These are phyloP conservation scores for Malacosoma neustria DNA, from an alignment of 2,888 invertebrate genomes.

Conservation along the genomic window DNA sequence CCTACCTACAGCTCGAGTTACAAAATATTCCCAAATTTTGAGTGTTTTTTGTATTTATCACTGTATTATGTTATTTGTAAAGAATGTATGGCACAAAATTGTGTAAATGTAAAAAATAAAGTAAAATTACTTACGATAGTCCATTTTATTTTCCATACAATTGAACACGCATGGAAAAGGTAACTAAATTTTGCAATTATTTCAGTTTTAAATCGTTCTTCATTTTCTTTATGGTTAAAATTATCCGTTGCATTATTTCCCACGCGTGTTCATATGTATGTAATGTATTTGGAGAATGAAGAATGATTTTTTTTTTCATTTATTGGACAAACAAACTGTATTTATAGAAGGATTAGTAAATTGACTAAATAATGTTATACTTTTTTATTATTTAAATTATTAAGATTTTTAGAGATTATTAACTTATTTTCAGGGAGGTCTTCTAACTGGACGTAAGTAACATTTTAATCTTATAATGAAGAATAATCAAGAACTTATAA, in stretches of 20 bases:
- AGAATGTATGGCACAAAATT: no score
- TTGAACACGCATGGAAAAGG: slow-evolving; percentile 49
- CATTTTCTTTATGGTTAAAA: slow-evolving; percentile 35
- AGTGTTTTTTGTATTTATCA: no score
- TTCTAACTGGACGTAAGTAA: slow-evolving; percentile 28
- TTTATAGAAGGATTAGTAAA: no score
- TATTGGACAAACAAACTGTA: no score
- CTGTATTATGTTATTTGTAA: no score
- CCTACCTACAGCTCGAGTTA: slow-evolving; percentile 13
- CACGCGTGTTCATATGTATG: slow-evolving; percentile 53
- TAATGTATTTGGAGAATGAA: slow-evolving; percentile 47
- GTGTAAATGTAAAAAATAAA: slow-evolving; percentile 30
- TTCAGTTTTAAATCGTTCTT: slow-evolving; percentile 36
- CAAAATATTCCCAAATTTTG: no score
- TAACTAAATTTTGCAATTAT: no score
- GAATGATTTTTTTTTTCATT: slow-evolving; percentile 28
- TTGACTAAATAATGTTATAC: not conserved
- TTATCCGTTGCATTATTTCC: slow-evolving; percentile 3
- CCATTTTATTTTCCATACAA: slow-evolving; percentile 25
- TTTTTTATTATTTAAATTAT: not conserved
- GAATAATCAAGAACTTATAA: no score
- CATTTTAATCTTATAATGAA: no score
- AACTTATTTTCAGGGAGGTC: slow-evolving; percentile 33
- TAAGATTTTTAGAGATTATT: not conserved
- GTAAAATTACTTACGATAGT: slow-evolving; percentile 19